phyloP scores from a whole-genome alignment of 2,888 invertebrate species.

The Lithosia quadra region DNA sequence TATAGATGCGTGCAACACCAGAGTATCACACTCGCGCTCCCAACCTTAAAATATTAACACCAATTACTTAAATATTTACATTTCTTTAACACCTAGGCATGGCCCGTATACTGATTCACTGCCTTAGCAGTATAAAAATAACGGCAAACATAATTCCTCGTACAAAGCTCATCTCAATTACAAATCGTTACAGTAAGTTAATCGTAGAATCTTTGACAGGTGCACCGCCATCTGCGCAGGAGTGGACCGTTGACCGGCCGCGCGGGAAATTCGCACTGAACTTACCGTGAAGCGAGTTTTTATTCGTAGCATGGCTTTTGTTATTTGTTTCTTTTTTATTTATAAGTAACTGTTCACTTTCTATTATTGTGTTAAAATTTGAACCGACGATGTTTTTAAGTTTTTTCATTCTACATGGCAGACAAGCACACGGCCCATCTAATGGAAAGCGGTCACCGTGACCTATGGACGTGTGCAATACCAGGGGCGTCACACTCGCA shows the following conservation, averaged over 20 bases:
- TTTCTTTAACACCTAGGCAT: background rate
- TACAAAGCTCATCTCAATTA: conserved; percentile 13
- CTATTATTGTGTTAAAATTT: too few relatives aligned
- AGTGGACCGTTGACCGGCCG: conserved; percentile 16
- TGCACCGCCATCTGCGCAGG: conserved; percentile 18
- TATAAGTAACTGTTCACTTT: background rate
- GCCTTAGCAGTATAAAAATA: too few relatives aligned
- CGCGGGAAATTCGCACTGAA: background rate
- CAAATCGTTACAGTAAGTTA: conserved; percentile 3
- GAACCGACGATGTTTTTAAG: too few relatives aligned
- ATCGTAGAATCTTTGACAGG: conserved; percentile 16
- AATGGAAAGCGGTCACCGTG: too few relatives aligned
- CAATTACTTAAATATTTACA: too few relatives aligned
- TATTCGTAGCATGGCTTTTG: background rate
- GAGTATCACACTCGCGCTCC: too few relatives aligned
- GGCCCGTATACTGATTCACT: background rate
- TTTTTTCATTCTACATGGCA: too few relatives aligned
- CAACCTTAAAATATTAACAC: too few relatives aligned
- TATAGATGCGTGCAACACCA: too few relatives aligned
- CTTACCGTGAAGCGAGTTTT: background rate
- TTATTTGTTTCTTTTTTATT: background rate
- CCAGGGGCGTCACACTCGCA: too few relatives aligned
- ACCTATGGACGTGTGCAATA: too few relatives aligned
- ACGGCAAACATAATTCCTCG: background rate
- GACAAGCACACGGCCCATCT: too few relatives aligned